A percentile compares a stretch with the other conserved stretches of the same genome.
phyloP scores from a whole-genome alignment of 1,140 invertebrate genomes.

The Conus betulinus region DNA sequence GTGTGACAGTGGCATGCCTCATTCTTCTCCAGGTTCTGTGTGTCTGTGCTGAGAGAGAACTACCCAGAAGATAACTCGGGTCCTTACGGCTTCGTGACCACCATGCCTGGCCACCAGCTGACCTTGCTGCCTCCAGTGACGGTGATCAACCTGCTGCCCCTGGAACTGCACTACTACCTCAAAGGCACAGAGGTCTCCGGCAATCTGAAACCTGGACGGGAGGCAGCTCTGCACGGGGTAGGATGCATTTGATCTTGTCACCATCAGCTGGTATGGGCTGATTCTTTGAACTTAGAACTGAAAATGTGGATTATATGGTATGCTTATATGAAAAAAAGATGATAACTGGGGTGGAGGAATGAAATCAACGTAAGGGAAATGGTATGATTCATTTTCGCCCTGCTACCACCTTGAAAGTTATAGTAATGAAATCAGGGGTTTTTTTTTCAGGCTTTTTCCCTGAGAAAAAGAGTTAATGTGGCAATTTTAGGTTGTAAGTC shows the following conservation, averaged over 20 bases:
- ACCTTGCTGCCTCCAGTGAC: slow-evolving; percentile 88
- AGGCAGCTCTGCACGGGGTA: slow-evolving; percentile 72
- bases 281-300: too few species aligned
- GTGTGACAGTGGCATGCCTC: background rate
- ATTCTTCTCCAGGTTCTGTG: slow-evolving; percentile 82
- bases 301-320: too few species aligned
- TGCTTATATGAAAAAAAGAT: too few species aligned
- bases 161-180: slow-evolving; percentile 78
- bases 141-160: slow-evolving; percentile 81
- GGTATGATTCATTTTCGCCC: too few species aligned
- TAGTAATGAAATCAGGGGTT: too few species aligned
- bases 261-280: too few species aligned
- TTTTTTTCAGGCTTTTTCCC: too few species aligned
- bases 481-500: too few species aligned
- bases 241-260: slow-evolving; percentile 32
- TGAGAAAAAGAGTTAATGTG: too few species aligned
- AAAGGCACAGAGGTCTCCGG: slow-evolving; percentile 74
- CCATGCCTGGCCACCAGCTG: slow-evolving; percentile 87
- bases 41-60: slow-evolving; percentile 85
- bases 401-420: too few species aligned
- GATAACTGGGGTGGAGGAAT: too few species aligned
- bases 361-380: too few species aligned
- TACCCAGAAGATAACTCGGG: slow-evolving; percentile 82
- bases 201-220: slow-evolving; percentile 81
- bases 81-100: slow-evolving; percentile 28